Percentiles rank a stretch among this genome's conserved stretches.
phyloP scores from a whole-genome alignment of 2,888 invertebrate species.

The Trypoxylon attenuatum region DNA sequence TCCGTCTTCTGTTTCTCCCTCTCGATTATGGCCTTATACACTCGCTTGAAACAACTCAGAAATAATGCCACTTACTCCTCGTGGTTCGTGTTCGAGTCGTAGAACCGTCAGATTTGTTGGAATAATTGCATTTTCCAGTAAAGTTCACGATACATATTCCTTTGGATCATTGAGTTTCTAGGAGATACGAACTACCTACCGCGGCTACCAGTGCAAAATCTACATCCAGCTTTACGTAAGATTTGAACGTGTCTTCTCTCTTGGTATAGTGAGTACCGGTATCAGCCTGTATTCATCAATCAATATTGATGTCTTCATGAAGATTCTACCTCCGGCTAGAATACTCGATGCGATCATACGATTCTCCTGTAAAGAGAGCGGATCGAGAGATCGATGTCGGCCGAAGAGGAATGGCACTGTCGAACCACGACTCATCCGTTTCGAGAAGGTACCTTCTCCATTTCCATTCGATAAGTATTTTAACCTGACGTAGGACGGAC shows the following conservation, averaged over 20 bases:
- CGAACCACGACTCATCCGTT: conserved; percentile 30
- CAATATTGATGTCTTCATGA: conserved; percentile 38
- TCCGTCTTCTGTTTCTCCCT: conserved; percentile 12
- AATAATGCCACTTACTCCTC: neutral
- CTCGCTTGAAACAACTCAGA: neutral
- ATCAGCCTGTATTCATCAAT: conserved; percentile 29
- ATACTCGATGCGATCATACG: conserved; percentile 34
- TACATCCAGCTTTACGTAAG: conserved; percentile 25
- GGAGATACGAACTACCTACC: too few relatives aligned
- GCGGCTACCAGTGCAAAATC: too few relatives aligned
- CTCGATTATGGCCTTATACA: conserved; percentile 21
- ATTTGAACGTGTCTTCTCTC: too few relatives aligned
- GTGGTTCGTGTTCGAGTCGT: too few relatives aligned
- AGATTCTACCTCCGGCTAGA: conserved; percentile 26
- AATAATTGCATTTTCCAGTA: too few relatives aligned
- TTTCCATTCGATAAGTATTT: too few relatives aligned
- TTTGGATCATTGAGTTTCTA: too few relatives aligned
- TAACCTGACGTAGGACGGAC: too few relatives aligned
- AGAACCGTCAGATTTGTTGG: too few relatives aligned
- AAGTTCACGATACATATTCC: too few relatives aligned
- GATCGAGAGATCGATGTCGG: conserved; percentile 28
- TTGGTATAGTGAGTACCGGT: too few relatives aligned
- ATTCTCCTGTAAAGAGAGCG: conserved; percentile 38
- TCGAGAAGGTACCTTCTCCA: conserved; percentile 16
- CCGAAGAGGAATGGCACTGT: conserved; percentile 29